Evolutionary conservation across 2,888 invertebrate species (phyloP).

Genomic region (Adineta ricciae): DNA sequence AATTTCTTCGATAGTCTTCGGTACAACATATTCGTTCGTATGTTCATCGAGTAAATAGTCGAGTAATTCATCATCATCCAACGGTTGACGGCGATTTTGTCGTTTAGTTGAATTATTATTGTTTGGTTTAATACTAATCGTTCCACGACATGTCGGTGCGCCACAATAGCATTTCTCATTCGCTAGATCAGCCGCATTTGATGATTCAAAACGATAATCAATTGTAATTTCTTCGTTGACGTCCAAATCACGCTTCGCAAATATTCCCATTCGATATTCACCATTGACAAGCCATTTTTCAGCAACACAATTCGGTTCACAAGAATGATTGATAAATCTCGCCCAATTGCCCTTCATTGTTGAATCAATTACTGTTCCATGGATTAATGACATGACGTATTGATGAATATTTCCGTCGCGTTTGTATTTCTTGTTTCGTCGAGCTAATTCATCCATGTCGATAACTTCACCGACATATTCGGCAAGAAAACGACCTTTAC

Average conservation of each 20-base stretch:
- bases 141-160: slow-evolving; percentile 27
- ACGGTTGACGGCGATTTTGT: background rate
- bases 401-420: slow-evolving; percentile 80
- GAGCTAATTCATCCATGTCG: slow-evolving; percentile 77
- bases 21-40: background rate
- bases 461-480: slow-evolving; percentile 97
- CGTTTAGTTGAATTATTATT: background rate
- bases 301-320: slow-evolving; percentile 94
- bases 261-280: slow-evolving; percentile 88
- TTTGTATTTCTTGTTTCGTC: slow-evolving; percentile 75
- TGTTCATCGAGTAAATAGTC: background rate
- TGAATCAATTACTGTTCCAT: slow-evolving; percentile 88
- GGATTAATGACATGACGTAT: slow-evolving; percentile 91
- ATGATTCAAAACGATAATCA: slow-evolving; percentile 92
- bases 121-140: background rate
- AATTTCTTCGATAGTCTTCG: background rate
- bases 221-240: slow-evolving; percentile 91
- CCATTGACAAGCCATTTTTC: slow-evolving; percentile 67
- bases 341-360: slow-evolving; percentile 88
- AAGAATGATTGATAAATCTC: slow-evolving; percentile 94
- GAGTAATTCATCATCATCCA: background rate
- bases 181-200: slow-evolving; percentile 59
- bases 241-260: slow-evolving; percentile 70
- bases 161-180: slow-evolving; percentile 34
- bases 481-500: slow-evolving; percentile 83